phyloP scores from a whole-genome alignment of 2,797 vertebrate genomes.

The Melanogrammus aeglefinus region DNA sequence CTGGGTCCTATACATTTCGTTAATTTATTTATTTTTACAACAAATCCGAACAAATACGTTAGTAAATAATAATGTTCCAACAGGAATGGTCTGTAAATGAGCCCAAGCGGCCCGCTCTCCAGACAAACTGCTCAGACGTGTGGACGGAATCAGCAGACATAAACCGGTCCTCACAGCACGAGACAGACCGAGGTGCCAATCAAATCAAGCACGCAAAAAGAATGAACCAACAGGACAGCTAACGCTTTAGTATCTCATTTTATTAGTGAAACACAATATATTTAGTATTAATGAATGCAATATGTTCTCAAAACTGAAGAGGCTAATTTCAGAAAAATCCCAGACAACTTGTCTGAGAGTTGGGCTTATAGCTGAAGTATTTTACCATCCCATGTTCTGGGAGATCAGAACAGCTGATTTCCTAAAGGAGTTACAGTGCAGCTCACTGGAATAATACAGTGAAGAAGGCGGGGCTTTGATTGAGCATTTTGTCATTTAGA shows the following conservation, averaged over 20 bases:
- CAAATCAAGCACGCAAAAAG: background rate
- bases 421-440: too few species aligned
- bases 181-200: background rate
- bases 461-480: slow-evolving; percentile 71
- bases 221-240: background rate
- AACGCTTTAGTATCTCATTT: background rate
- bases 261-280: background rate
- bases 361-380: background rate
- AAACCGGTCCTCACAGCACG: too few species aligned
- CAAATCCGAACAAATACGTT: too few species aligned
- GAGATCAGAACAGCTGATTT: background rate
- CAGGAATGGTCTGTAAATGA: too few species aligned
- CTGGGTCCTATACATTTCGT: background rate
- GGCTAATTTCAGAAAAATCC: background rate
- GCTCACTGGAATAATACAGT: slow-evolving; percentile 14
- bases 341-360: too few species aligned
- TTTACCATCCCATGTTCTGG: background rate
- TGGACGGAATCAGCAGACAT: too few species aligned
- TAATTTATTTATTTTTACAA: background rate
- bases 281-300: background rate
- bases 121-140: background rate
- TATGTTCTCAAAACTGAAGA: background rate
- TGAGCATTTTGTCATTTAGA: slow-evolving; percentile 69
- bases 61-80: too few species aligned
- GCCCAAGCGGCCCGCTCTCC: too few species aligned